phyloP scores from a whole-genome alignment of 2,888 invertebrate genomes.

The Alloplasta piceator region DNA sequence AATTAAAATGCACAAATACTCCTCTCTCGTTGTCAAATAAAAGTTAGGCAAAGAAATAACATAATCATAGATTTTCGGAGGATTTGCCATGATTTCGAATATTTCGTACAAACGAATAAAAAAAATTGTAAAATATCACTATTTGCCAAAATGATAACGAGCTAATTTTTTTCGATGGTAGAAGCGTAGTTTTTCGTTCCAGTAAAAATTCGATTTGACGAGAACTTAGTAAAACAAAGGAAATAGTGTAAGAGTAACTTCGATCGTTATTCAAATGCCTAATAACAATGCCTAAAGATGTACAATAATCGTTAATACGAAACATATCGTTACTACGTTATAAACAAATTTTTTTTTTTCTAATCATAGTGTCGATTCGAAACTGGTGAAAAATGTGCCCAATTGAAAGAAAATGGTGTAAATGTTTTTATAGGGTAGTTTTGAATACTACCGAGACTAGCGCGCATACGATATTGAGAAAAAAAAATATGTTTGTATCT shows the following conservation, averaged over 20 bases:
- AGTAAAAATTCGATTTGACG: not conserved
- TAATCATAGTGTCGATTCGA: constrained; percentile 34
- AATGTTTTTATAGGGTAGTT: constrained; percentile 45
- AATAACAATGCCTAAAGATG: constrained; percentile 57
- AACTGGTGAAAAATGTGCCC: constrained; percentile 26
- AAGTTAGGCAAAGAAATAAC: too few species aligned
- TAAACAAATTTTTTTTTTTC: constrained; percentile 24
- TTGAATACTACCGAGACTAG: constrained; percentile 4
- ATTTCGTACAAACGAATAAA: not conserved
- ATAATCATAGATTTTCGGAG: too few species aligned
- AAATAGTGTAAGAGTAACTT: not conserved
- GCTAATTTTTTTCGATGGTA: too few species aligned
- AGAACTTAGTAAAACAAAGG: not conserved
- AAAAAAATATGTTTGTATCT: constrained; percentile 14
- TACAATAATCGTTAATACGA: constrained; percentile 64
- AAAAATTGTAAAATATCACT: not conserved
- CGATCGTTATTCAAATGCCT: constrained; percentile 11
- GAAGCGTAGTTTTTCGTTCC: too few species aligned
- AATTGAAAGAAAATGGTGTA: constrained; percentile 26
- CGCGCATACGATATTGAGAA: constrained; percentile 26
- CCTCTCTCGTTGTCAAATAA: too few species aligned
- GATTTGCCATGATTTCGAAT: too few species aligned
- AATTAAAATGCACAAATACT: too few species aligned
- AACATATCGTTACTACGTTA: constrained; percentile 66
- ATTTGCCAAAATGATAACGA: too few species aligned